Base-by-base conservation (phyloP, 2,888 invertebrate genomes). In the Carabus problematicus region DNA sequence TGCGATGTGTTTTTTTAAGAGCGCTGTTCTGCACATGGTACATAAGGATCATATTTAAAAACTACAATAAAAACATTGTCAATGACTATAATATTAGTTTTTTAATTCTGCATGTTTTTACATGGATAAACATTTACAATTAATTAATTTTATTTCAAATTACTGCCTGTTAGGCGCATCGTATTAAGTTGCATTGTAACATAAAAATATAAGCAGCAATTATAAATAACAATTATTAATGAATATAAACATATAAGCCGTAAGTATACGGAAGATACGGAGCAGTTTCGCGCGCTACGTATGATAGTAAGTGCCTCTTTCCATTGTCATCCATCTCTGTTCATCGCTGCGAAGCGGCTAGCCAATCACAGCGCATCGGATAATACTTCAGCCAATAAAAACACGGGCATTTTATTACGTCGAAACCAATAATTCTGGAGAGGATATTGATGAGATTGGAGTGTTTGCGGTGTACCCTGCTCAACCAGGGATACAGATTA, bases 361-460 rank as follows among this genome's bases (percentile, higher is more conserved):
- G 52, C 67, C 67, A 67, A 67, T 67, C 60, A 60, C 18, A 8
- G 54, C 54, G 52, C 14, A 9, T 12, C 9, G 29, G 18, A 19
- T 55, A 69, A 69, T 56, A 41, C 11, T 49, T 43, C n/a, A 29
- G 49, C 69, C 69, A 69, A 69, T 69, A 14, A 55, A 3, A 45
- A 2, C n/a, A 0, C 14, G 4, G 29, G 62, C 8, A 43, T 61
- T 69, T 69, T 69, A 69, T 69, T 69, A 69, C 69, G 69, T 62
- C 14, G 69, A 69, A 69, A 69, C 69, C 69, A 69, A 69, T 69
- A 62, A 67, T 69, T 62, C 56, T 69, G 55, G 69, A 69, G 69
- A 62, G 69, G 69, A 61, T 69, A 69, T 69, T 69, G 69, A 69
- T 69, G 69, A 67, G 60, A 1, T 39, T 47, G 19, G 60, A 69